Conservation (phyloP, 2,888 invertebrate genomes). For the Lypha dubia region DNA sequence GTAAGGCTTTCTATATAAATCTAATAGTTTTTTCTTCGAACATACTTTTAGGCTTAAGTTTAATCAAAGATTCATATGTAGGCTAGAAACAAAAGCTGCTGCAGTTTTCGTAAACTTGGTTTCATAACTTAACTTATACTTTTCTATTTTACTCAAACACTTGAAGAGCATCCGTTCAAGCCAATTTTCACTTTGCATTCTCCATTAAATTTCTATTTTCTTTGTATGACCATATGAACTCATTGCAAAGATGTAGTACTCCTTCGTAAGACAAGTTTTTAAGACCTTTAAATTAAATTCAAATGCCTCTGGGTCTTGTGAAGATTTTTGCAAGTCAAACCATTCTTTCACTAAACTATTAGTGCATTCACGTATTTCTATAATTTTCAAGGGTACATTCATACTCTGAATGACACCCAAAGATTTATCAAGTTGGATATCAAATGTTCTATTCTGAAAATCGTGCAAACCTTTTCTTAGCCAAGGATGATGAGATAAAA, state of each 20-base stretch:
- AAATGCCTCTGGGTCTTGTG: conserved; percentile 49
- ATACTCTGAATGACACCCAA: conserved; percentile 17
- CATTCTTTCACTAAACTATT: conserved; percentile 80
- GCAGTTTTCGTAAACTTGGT: too few relatives aligned
- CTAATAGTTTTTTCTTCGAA: too few relatives aligned
- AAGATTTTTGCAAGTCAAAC: conserved; percentile 75
- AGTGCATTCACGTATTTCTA: conserved; percentile 80
- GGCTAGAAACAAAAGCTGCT: too few relatives aligned
- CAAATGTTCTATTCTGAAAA: conserved; percentile 32
- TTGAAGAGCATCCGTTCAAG: too few relatives aligned
- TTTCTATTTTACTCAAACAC: too few relatives aligned
- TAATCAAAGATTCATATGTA: too few relatives aligned
- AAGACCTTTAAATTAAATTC: conserved; percentile 72
- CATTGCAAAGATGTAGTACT: conserved; percentile 79
- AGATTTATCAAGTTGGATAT: conserved; percentile 2
- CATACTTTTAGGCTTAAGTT: too few relatives aligned
- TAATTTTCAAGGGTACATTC: conserved; percentile 74
- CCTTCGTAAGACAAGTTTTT: conserved; percentile 40
- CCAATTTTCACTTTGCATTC: too few relatives aligned
- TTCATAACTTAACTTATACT: too few relatives aligned
- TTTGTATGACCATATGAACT: conserved; percentile 78
- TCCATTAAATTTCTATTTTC: conserved; percentile 34
- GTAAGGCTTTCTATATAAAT: too few relatives aligned
- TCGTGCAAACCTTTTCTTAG: conserved; percentile 70
- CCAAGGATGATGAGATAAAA: conserved; percentile 82